Percentiles rank a stretch among this genome's conserved stretches.
phyloP scores from a whole-genome alignment of 2,113 vertebrate genomes.

The Noctilio leporinus region DNA sequence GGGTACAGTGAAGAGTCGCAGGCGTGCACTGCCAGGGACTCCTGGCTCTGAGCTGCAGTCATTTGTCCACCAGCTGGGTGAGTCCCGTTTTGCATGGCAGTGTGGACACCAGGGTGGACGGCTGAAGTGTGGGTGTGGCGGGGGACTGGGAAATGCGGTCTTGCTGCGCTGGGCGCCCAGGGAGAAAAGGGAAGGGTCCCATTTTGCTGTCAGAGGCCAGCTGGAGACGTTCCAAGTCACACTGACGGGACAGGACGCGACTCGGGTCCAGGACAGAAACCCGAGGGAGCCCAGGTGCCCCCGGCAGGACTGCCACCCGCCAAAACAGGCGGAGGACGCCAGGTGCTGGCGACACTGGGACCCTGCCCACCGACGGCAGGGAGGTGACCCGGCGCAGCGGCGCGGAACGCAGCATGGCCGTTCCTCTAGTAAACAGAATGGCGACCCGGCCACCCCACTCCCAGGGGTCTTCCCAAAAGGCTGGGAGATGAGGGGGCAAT shows the following conservation, averaged over 20 bases:
- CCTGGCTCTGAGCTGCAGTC: neutral
- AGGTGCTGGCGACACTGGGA: fast-evolving
- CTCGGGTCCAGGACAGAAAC: neutral
- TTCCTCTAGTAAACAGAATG: fast-evolving
- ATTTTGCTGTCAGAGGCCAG: neutral
- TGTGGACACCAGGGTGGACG: fast-evolving
- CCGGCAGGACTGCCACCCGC: fast-evolving
- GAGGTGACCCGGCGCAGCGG: fast-evolving
- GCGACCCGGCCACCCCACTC: no score
- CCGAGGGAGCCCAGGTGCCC: no score
- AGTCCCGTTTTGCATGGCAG: neutral
- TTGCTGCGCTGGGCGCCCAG: neutral
- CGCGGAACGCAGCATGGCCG: neutral
- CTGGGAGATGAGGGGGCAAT: fast-evolving
- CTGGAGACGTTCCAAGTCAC: no score
- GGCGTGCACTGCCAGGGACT: neutral
- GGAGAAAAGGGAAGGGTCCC: neutral
- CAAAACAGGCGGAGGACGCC: neutral
- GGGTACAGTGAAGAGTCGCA: no score
- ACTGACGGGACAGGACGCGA: neutral
- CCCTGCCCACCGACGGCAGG: neutral
- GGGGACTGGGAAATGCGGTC: neutral
- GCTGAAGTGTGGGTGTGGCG: neutral
- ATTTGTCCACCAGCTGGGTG: neutral
- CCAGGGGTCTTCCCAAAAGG: fast-evolving